Evolutionary conservation across 2,888 invertebrate genomes (phyloP), one percentile per base, ranked within the genome.

Genomic region (Pandemis corylana): DNA sequence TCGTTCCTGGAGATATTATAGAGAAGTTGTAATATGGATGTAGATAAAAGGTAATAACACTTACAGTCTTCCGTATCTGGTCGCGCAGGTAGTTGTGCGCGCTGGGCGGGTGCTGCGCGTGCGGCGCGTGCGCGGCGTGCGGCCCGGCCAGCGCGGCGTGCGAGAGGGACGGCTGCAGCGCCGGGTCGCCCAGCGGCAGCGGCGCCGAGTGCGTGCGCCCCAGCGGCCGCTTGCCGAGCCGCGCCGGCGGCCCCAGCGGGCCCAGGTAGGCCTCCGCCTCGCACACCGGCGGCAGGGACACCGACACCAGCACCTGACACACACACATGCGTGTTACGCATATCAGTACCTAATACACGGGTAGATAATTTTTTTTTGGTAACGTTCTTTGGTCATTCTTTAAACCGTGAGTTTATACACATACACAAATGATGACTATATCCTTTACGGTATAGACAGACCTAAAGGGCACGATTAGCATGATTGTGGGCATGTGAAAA

Each of bases 161-260:
- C n/a, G 4, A 5, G 49, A 9, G 44, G 44, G 7, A 12, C 3
- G 96, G 84, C 91, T 94, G 81, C 83, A 98, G 95, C 95, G 98
- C 96, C 36, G 98, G 98, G 93, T 98, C 98, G 3, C 98, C 98
- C 72, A 98, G 92, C 42, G 98, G 98, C 82, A 98, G 92, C 0
- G 95, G 78, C 91, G 89, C 44, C 90, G 90, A 7, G 90, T 87
- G 71, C 87, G 83, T 65, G 90, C 90, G 79, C 3, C 98, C 98
- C 72, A 98, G 92, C 42, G 98, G 98, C 82, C 98, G 92, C 0
- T 97, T 97, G 93, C 95, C 95, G 74, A 97, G 95, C 82, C 97
- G 95, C 95, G 94, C 95, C 80, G 95, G 96, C 89, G 85, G 95
- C 78, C 95, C 95, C 95, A 96, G 95, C 82, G 96, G 96, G 64